Evolutionary conservation across 2,888 invertebrate species (phyloP).

Genomic region (Cosmia trapezina): DNA sequence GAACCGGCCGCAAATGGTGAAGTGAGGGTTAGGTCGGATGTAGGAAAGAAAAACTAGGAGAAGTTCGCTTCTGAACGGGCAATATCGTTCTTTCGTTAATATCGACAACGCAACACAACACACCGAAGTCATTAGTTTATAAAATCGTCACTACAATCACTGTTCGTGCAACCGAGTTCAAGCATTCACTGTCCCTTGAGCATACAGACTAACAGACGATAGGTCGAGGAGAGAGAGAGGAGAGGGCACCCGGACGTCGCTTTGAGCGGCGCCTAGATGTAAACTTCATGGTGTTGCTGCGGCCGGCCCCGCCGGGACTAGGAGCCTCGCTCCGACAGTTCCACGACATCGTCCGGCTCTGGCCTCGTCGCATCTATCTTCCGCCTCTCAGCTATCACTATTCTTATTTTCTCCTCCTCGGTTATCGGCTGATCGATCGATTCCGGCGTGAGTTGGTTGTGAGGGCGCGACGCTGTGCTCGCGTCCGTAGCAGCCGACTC

Average conservation of each 20-base stretch:
- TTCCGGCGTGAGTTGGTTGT: conserved; percentile 70
- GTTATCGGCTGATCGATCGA: conserved; percentile 76
- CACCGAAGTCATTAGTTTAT: conserved; percentile 54
- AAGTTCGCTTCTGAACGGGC: conserved; percentile 69
- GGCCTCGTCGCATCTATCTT: conserved; percentile 88
- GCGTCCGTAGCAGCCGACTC: conserved; percentile 78
- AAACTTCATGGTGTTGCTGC: conserved; percentile 88
- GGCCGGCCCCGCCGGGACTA: conserved; percentile 90
- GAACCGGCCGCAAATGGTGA: conserved; percentile 87
- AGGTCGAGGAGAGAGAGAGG: conserved; percentile 62
- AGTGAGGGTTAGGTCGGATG: conserved; percentile 72
- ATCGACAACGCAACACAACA: conserved; percentile 75
- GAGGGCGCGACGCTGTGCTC: conserved; percentile 72
- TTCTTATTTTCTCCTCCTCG: conserved; percentile 90
- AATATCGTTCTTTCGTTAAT: conserved; percentile 73
- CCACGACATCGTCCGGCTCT: conserved; percentile 82
- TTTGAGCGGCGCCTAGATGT: conserved; percentile 80
- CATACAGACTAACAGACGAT: conserved; percentile 73
- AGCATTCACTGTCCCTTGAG: conserved; percentile 79
- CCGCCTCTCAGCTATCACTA: conserved; percentile 91
- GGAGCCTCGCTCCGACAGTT: conserved; percentile 86
- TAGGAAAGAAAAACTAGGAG: conserved; percentile 72
- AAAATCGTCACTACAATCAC: conserved; percentile 73
- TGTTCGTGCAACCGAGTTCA: conserved; percentile 85
- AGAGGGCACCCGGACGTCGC: conserved; percentile 61